Evolutionary conservation across 2,888 invertebrate genomes (phyloP).

Genomic region (Pachydiplax longipennis): DNA sequence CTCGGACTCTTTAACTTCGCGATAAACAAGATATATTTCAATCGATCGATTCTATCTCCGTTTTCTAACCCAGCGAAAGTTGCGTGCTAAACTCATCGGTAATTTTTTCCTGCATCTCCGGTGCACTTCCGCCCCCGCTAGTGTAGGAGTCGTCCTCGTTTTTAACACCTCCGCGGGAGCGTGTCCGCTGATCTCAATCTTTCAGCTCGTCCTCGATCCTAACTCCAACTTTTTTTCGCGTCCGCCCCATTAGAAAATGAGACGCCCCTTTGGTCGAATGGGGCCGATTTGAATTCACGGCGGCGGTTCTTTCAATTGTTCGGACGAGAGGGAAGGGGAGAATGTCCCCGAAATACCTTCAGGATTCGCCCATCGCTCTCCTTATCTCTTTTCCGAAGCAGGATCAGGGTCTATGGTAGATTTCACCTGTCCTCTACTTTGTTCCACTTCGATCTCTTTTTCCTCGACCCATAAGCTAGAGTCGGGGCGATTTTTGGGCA

Average conservation of each 20-base stretch:
- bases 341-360: background rate
- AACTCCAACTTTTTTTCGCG: background rate
- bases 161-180: background rate
- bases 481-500: background rate
- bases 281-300: background rate
- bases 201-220: slow-evolving; percentile 23
- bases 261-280: background rate
- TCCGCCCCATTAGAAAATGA: background rate
- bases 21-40: too few relatives aligned
- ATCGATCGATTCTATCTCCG: too few relatives aligned
- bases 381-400: background rate
- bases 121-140: background rate
- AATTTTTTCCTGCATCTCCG: background rate
- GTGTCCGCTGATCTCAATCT: slow-evolving; percentile 35
- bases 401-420: background rate
- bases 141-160: background rate
- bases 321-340: background rate
- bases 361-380: background rate
- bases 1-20: too few relatives aligned
- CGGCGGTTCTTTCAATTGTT: background rate
- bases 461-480: background rate
- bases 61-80: background rate
- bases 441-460: background rate
- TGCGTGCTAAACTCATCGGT: background rate
- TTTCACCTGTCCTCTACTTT: background rate